Conservation (phyloP, 2,113 vertebrate species). For the Phocoena sinus region DNA sequence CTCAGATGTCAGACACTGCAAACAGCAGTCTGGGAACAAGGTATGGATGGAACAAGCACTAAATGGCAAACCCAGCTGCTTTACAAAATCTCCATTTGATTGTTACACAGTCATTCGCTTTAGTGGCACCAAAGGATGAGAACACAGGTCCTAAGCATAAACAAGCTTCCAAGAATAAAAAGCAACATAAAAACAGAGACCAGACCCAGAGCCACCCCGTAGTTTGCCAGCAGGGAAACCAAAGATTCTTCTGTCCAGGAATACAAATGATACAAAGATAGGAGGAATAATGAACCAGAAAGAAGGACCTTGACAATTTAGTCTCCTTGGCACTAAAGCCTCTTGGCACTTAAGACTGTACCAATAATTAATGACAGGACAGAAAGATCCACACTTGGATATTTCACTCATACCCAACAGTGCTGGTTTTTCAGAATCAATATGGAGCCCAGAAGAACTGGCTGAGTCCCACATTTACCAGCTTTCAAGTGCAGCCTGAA, state of each 20-base stretch:
- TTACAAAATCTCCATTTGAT: neutral
- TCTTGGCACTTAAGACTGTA: neutral
- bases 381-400: neutral
- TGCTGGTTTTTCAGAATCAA: neutral
- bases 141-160: neutral
- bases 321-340: neutral
- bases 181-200: neutral
- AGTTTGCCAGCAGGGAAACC: neutral
- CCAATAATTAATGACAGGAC: neutral
- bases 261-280: neutral
- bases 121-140: neutral
- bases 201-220: neutral
- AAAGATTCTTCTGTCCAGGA: neutral
- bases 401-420: neutral
- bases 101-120: neutral
- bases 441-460: neutral
- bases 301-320: neutral
- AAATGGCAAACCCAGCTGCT: neutral
- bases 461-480: neutral
- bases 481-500: neutral
- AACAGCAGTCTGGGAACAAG: neutral
- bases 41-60: neutral
- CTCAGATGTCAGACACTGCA: neutral
- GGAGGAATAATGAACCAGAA: neutral
- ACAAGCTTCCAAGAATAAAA: neutral